These are phyloP conservation scores for Acanthosepion lycidas DNA, from an alignment of 2,888 invertebrate genomes.

Conservation along the genomic window DNA sequence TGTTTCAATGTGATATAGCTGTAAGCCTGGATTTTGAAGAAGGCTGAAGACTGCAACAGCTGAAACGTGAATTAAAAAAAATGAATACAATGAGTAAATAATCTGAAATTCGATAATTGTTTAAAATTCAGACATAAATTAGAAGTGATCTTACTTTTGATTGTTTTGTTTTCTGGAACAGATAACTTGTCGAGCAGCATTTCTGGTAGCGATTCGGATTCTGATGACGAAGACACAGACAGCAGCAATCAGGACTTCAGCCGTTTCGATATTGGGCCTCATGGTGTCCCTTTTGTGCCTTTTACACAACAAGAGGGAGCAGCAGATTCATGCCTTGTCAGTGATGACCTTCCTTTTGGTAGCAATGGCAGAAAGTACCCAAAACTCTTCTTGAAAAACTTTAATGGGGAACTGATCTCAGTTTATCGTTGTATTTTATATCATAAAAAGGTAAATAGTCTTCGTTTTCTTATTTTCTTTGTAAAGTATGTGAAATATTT, in stretches of 20 bases:
- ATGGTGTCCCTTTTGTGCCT: background rate
- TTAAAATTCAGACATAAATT: too few species aligned
- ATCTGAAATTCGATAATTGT: too few species aligned
- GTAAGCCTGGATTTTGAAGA: too few species aligned
- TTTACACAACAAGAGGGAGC: background rate
- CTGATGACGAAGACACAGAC: constrained; percentile 48
- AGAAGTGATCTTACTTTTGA: background rate
- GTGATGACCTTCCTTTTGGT: constrained; percentile 49
- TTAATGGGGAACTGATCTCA: constrained; percentile 82
- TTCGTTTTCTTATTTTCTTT: background rate
- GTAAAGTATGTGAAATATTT: background rate
- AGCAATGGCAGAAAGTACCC: constrained; percentile 74
- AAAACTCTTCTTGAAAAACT: constrained; percentile 84
- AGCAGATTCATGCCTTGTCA: background rate
- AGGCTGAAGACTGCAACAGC: too few species aligned
- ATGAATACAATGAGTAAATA: too few species aligned
- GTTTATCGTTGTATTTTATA: constrained; percentile 84
- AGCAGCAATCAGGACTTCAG: background rate
- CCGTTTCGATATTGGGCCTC: background rate
- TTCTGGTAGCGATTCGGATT: constrained; percentile 61
- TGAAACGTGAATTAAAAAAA: too few species aligned
- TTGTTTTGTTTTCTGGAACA: constrained; percentile 48
- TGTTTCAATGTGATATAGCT: too few species aligned
- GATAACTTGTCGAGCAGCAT: constrained; percentile 53
- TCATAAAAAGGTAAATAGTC: constrained; percentile 78